Evolutionary conservation across 2,113 vertebrate genomes (phyloP), one percentile per base, ranked within the genome.

Genomic region (Carassius gibelio): DNA sequence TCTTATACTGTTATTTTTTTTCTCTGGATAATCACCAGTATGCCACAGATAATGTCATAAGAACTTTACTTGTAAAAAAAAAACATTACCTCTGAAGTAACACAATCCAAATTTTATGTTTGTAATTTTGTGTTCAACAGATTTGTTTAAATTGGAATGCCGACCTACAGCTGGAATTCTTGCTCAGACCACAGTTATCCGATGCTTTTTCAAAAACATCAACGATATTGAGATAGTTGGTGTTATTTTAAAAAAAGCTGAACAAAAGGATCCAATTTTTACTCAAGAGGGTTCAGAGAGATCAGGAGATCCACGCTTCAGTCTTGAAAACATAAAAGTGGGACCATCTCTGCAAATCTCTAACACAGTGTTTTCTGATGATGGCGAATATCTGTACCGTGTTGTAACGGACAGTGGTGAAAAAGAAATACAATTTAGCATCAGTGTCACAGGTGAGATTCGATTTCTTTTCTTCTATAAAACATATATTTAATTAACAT

Each of bases 401-500:
- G 89, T 94, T 74, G 0, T 11, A 0, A 92, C 91, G n/a, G 57
- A 85, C 59, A 17, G 11, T 0, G 92, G 92, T 0, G 0, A 0
- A 0, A 0, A 0, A 0, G 0, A 0, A 0, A 0, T 0, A 0
- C 0, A 0, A 0, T 36, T 50, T 30, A 30, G 0, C 0, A 83
- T 95, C 6, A 9, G 0, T 8, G 89, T 93, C 21, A 89, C 74
- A 90, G 92, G 94, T 95, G 68, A 94, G 89, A 9, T 2, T 30
- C 2, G 30, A 30, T 30, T 30, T 30, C 30, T 30, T 30, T 30
- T 30, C 30, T 30, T 30, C 30, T 30, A 55, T 55, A 19, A 38
- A 38, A 38, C 36, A 38, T 55, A 55, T 3, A 48, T 11, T 10
- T 48, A 48, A 48, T 0, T 10, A 48, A 11, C 45, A 48, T 48